These are phyloP conservation scores for Anthopleura sola DNA, from an alignment of 64 coral and sea anemone species.

Conservation along the genomic window DNA sequence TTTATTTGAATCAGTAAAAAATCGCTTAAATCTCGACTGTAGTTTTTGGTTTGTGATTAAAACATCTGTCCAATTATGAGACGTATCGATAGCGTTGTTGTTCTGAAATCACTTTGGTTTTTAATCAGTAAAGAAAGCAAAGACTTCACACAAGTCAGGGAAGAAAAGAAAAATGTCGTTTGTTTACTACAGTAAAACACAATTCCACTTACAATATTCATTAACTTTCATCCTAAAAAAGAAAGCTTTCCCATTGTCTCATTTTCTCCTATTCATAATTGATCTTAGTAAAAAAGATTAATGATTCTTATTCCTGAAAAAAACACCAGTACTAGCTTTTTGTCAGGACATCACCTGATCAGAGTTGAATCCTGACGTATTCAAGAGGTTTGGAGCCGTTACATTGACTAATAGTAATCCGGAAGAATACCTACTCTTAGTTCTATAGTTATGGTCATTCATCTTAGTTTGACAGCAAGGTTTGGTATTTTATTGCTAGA, in stretches of 20 bases:
- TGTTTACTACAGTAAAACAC: background rate
- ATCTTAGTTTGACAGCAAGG: background rate
- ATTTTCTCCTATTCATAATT: background rate
- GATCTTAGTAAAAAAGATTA: background rate
- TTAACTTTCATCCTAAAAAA: background rate
- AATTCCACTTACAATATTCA: background rate
- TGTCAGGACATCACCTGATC: conserved; percentile 7
- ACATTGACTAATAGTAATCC: conserved; percentile 2
- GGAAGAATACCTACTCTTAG: background rate
- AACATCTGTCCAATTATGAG: background rate
- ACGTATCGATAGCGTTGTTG: background rate
- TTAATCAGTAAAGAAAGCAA: background rate
- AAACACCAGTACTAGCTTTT: background rate
- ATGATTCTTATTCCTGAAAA: background rate
- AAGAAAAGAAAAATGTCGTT: background rate
- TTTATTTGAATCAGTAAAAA: too few species aligned
- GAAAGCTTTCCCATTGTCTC: background rate
- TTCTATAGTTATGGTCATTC: conserved; percentile 7
- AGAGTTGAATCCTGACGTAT: background rate
- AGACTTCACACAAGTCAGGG: background rate
- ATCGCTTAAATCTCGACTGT: background rate
- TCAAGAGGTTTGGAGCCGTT: conserved; percentile 16
- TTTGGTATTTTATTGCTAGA: background rate
- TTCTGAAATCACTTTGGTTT: background rate
- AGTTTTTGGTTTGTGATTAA: background rate